Evolutionary conservation across 2,888 invertebrate genomes (phyloP).

Genomic region (Phyllotreta striolata): DNA sequence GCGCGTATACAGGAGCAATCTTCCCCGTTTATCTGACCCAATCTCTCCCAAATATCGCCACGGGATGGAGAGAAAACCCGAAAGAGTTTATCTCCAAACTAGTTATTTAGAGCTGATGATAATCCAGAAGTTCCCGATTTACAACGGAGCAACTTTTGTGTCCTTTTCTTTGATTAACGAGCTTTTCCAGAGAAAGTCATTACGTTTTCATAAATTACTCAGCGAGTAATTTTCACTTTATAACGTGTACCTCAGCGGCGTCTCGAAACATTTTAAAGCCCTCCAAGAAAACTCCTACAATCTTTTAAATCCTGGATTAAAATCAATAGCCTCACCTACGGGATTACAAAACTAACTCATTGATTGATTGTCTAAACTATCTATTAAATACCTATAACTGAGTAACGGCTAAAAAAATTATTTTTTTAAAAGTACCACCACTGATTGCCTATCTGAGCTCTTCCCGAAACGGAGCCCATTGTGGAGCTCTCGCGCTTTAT

Average conservation of each 20-base stretch:
- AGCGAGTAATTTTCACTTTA: conserved; percentile 51
- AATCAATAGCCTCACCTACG: background rate
- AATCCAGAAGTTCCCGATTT: conserved; percentile 47
- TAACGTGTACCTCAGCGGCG: conserved; percentile 36
- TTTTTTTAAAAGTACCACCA: background rate
- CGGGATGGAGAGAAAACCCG: background rate
- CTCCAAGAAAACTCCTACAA: background rate
- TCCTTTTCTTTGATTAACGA: conserved; percentile 57
- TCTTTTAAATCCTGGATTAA: background rate
- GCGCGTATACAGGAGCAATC: no score
- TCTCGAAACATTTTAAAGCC: background rate
- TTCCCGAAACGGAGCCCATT: conserved; percentile 29
- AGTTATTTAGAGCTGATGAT: conserved; percentile 30
- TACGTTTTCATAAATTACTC: conserved; percentile 57
- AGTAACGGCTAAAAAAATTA: background rate
- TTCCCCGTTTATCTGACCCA: no score
- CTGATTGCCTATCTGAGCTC: conserved; percentile 26
- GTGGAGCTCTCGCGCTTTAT: conserved; percentile 40
- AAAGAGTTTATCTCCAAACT: conserved; percentile 18
- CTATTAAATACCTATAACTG: background rate
- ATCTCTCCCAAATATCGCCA: no score
- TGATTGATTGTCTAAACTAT: background rate
- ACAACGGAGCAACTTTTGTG: conserved; percentile 48
- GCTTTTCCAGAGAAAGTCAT: conserved; percentile 53
- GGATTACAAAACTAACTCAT: background rate